A percentile compares a stretch with the other conserved stretches of the same genome.
phyloP scores from a whole-genome alignment of 2,797 vertebrate species.

The Microcaecilia unicolor region DNA sequence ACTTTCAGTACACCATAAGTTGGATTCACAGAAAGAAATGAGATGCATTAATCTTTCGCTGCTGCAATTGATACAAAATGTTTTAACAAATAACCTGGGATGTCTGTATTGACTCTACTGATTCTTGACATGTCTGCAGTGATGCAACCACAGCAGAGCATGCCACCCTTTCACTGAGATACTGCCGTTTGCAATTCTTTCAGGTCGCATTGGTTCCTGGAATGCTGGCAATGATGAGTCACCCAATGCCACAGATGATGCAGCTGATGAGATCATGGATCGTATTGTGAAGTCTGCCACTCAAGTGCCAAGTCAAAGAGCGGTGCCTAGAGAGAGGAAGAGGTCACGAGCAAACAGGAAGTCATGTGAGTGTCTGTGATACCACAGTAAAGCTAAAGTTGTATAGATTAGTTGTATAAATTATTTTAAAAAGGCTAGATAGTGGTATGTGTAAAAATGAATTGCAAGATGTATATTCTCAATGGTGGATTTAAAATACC shows the following conservation, averaged over 20 bases:
- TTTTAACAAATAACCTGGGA: no score
- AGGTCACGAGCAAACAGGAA: slow-evolving; percentile 89
- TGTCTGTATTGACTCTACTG: background rate
- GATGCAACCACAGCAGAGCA: background rate
- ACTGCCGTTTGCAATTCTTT: slow-evolving; percentile 11
- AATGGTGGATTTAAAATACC: no score
- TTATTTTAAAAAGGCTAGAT: no score
- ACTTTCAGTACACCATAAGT: no score
- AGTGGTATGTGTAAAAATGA: no score
- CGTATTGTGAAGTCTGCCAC: slow-evolving; percentile 93
- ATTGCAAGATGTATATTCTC: no score
- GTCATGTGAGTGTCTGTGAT: slow-evolving; percentile 68
- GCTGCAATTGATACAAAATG: no score
- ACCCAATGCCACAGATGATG: slow-evolving; percentile 72
- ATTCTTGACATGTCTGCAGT: background rate
- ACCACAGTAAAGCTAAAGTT: no score
- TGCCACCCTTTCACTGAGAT: no score
- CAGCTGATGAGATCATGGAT: slow-evolving; percentile 97
- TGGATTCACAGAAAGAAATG: no score
- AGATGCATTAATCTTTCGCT: no score
- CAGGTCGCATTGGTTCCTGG: slow-evolving; percentile 74
- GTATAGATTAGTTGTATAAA: no score
- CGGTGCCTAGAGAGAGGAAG: slow-evolving; percentile 82
- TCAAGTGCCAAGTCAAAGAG: slow-evolving; percentile 83
- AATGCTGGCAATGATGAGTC: slow-evolving; percentile 68